Conservation (phyloP, 2,113 vertebrate species). For the Pungitius pungitius region DNA sequence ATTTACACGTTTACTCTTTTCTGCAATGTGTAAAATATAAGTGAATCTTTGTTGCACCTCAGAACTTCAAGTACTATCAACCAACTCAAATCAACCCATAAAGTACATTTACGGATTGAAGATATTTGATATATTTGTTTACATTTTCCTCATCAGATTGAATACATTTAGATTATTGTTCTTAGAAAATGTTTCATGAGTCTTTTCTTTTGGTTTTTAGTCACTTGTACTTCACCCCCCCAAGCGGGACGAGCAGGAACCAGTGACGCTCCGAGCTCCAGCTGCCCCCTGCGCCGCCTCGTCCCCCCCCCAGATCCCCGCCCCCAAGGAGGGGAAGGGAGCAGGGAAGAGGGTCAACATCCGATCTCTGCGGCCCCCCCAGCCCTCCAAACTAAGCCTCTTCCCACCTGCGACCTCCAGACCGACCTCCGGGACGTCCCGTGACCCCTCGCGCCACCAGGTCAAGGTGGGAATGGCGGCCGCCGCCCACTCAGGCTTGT, state of each 20-base stretch:
- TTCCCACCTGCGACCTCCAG: slow-evolving; percentile 28
- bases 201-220: slow-evolving; percentile 67
- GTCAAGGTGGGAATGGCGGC: slow-evolving; percentile 7
- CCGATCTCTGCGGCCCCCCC: slow-evolving; percentile 39
- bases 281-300: not conserved
- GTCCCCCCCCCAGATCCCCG: not conserved
- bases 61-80: too few relatives aligned
- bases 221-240: slow-evolving; percentile 69
- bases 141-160: too few relatives aligned
- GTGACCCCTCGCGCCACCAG: not conserved
- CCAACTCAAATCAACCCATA: too few relatives aligned
- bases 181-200: too few relatives aligned
- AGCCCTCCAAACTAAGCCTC: slow-evolving; percentile 56
- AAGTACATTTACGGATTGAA: too few relatives aligned
- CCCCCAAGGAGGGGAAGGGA: not conserved
- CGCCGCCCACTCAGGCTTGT: slow-evolving; percentile 58
- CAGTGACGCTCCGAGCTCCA: slow-evolving; percentile 39
- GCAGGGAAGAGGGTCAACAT: not conserved
- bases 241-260: slow-evolving; percentile 41
- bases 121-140: too few relatives aligned
- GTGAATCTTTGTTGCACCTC: too few relatives aligned
- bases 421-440: not conserved
- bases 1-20: too few relatives aligned
- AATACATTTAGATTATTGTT: not conserved
- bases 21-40: too few relatives aligned